Evolutionary conservation across 23 tunicate genomes (phyloP).

Genomic region (Ciona savignyi): DNA sequence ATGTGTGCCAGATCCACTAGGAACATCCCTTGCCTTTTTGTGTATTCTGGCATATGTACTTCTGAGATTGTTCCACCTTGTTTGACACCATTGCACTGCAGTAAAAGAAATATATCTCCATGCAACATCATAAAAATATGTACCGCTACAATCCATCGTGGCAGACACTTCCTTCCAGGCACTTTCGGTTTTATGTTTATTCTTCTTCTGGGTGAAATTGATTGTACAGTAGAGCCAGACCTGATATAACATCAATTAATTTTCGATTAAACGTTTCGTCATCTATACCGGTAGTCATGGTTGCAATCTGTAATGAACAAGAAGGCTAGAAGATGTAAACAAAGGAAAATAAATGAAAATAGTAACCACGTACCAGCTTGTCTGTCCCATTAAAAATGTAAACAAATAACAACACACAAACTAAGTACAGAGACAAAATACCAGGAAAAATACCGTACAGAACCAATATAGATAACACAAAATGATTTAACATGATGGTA

Average conservation of each 20-base stretch:
- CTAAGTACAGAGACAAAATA: too few species aligned
- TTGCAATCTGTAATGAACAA: background rate
- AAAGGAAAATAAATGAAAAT: too few species aligned
- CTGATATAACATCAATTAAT: slow-evolving; percentile 5
- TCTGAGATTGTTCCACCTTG: slow-evolving; percentile 16
- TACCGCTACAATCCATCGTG: slow-evolving; percentile 14
- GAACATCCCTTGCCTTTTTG: background rate
- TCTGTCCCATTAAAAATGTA: too few species aligned
- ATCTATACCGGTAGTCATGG: slow-evolving; percentile 1
- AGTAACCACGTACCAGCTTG: too few species aligned
- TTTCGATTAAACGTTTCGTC: slow-evolving; percentile 17
- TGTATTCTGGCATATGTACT: slow-evolving; percentile 18
- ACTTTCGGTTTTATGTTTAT: slow-evolving; percentile 11
- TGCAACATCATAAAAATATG: background rate
- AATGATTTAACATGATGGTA: too few species aligned
- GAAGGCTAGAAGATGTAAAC: background rate
- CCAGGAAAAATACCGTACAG: too few species aligned
- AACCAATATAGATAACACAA: too few species aligned
- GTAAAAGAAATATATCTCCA: background rate
- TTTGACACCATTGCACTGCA: slow-evolving; percentile 14
- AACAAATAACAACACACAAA: too few species aligned
- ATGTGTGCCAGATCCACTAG: slow-evolving; percentile 9
- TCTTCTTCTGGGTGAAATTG: slow-evolving; percentile 6
- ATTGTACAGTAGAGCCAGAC: background rate
- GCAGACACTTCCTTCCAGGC: slow-evolving; percentile 20